Base-by-base conservation (phyloP, 2,888 invertebrate genomes). In the Oxyteleia sp. region DNA sequence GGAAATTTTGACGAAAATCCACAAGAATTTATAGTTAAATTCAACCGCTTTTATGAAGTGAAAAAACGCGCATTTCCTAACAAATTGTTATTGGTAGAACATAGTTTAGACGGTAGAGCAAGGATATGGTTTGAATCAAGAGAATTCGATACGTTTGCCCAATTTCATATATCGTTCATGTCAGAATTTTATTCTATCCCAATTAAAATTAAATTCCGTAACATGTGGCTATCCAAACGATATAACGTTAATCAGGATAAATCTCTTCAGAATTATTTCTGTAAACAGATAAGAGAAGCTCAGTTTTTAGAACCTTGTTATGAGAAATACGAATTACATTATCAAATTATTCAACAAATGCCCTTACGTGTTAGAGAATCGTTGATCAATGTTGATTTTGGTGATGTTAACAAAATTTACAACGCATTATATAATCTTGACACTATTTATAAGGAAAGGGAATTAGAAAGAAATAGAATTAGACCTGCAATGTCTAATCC, bases 321-420 rank as follows among this genome's bases (percentile, higher is more conserved):
- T 15, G 61, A 66, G 5, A 18, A 20, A 7, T 74, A 71, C 55
- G 80, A 82, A 61, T 20, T 84, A 4, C 47, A 75, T 49, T 84
- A 82, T 35, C 68, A 53, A n/a, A 69, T 84, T 4, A 45, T 81
- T n/a, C 75, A 86, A 59, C 83, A 84, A 82, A 59, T 84, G 11
- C 76, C 82, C 1, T 10, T 59, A 0, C 55, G 64, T 20, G 64
- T 82, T 11, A 75, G 68, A 1, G 68, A 63, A n/a, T 59, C 83
- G 0, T 49, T 86, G 13, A 35, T 76, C 1, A 64, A 64, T 0
- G 38, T 83, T 0, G 80, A 86, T 72, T 82, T 59, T 23, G n/a
- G 20, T 1, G 57, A 86, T 13, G 61, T 61, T 0, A 59, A 68
- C 10, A 45, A 51, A 29, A 57, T 86, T 4, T 47, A 53, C 4